These are phyloP conservation scores for Tetranychus piercei DNA, from an alignment of 2,888 invertebrate species.

Conservation along the genomic window DNA sequence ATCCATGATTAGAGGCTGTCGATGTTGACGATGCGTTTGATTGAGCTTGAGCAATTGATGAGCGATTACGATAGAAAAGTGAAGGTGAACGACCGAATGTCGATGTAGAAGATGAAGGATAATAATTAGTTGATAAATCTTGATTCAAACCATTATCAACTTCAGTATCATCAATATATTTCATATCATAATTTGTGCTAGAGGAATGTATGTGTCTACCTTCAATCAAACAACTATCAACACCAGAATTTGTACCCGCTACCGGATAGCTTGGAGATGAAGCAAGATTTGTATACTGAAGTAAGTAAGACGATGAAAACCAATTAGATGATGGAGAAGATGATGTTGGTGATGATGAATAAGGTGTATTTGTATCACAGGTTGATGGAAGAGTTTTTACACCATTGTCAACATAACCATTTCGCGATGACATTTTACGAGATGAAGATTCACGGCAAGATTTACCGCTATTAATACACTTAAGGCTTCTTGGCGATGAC, in stretches of 20 bases:
- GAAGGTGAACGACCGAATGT: conserved; percentile 9
- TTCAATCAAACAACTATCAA: neutral
- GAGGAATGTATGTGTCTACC: neutral
- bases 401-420: neutral
- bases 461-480: neutral
- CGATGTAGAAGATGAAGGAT: neutral
- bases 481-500: neutral
- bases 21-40: neutral
- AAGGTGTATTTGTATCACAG: neutral
- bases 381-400: neutral
- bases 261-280: neutral
- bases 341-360: conserved; percentile 5
- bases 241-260: neutral
- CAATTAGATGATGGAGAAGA: neutral
- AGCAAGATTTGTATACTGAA: conserved; percentile 2
- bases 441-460: neutral
- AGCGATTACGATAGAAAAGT: conserved; percentile 18
- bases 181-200: conserved; percentile 28
- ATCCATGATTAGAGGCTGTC: neutral
- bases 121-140: neutral
- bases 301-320: conserved; percentile 6
- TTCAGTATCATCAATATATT: conserved; percentile 46
- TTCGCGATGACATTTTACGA: neutral
- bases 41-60: conserved; percentile 6
- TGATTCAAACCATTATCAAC: neutral